Evolutionary conservation across 2,888 invertebrate species (phyloP), one percentile per base, ranked within the genome.

Genomic region (Colostygia pectinataria): DNA sequence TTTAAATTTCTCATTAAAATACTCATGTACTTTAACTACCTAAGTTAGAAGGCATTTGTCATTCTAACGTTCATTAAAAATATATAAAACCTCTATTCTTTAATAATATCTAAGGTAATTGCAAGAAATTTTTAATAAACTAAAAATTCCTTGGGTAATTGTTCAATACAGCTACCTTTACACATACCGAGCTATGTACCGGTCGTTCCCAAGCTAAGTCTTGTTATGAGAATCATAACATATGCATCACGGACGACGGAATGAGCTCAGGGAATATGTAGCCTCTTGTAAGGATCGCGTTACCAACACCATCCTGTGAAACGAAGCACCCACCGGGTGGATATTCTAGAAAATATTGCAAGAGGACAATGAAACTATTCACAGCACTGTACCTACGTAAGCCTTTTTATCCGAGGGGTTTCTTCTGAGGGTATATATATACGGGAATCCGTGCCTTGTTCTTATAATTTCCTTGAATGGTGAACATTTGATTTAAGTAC

Each of bases 401-500:
- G 78, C 76, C 77, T 74, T 82, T 81, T 81, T 83, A 83, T 81
- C 77, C 75, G 47, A 63, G 63, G 63, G 69, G 72, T 76, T 77
- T 71, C 66, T 67, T 71, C 66, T 51, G 68, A 77, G 77, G 74
- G 74, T 64, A n/a, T n/a, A n/a, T n/a, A n/a, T n/a, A n/a, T n/a
- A 70, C 65, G 65, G 67, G 74, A 81, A 81, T 82, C 80, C 82
- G 73, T 79, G 77, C 76, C 69, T 71, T 80, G 78, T 82, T 87
- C 84, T 88, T 85, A 84, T 85, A 88, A 88, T 88, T 88, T 84
- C 81, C 83, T 82, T 80, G 82, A 87, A 87, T 80, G 80, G 82
- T 79, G 83, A 84, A 82, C 86, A 84, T 88, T 88, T 88, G 86
- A 88, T 87, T 87, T 85, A 88, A 88, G 86, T 83, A 84, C 83